Evolutionary conservation across 2,888 invertebrate genomes (phyloP).

Genomic region (Coecobrya sp.): DNA sequence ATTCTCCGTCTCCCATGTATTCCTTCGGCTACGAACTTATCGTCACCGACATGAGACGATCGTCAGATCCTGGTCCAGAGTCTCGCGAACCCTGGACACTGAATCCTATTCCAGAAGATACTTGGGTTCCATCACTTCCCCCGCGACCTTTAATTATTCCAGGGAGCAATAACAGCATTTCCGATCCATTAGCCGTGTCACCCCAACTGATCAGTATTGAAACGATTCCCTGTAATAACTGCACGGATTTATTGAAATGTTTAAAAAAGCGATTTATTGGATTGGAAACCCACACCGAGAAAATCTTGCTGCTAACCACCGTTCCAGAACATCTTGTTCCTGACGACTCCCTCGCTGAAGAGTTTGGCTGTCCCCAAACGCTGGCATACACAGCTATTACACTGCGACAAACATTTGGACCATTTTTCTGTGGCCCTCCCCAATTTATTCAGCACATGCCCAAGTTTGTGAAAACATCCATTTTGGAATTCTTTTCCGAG

Average conservation of each 20-base stretch:
- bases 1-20: neutral
- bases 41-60: neutral
- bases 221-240: neutral
- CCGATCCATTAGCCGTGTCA: neutral
- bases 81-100: neutral
- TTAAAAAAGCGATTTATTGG: neutral
- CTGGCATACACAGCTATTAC: slow-evolving; percentile 17
- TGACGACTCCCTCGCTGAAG: neutral
- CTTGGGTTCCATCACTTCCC: neutral
- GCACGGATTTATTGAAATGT: neutral
- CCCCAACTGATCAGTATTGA: neutral
- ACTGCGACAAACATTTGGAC: neutral
- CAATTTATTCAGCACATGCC: slow-evolving; percentile 26
- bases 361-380: slow-evolving; percentile 15
- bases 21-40: neutral
- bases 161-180: neutral
- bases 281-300: neutral
- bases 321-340: neutral
- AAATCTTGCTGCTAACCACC: slow-evolving; percentile 7
- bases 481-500: neutral
- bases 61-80: neutral
- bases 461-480: slow-evolving; percentile 15
- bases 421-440: neutral
- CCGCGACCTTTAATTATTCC: neutral
- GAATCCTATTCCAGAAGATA: neutral